These are phyloP conservation scores for Mesitornis unicolor DNA, from an alignment of 2,113 vertebrate species.

Conservation along the genomic window DNA sequence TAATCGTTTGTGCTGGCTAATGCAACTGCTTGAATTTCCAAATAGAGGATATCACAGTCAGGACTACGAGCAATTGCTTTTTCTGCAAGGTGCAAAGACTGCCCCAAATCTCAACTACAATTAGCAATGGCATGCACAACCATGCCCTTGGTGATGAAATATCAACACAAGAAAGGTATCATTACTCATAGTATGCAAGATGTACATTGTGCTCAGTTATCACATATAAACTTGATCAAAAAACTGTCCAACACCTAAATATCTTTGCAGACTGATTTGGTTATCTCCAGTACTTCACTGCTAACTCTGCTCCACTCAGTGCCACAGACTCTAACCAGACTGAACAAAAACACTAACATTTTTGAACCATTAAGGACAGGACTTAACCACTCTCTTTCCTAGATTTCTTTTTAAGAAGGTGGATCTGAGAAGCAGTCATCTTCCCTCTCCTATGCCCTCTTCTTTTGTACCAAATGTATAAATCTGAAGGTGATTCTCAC, in stretches of 20 bases:
- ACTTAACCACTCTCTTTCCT: not conserved
- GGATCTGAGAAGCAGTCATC: not conserved
- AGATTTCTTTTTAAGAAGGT: not conserved
- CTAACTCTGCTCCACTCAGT: not conserved
- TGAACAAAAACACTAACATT: not conserved
- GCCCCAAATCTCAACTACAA: not conserved
- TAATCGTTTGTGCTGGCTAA: not conserved
- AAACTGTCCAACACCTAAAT: not conserved
- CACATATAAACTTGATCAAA: not conserved
- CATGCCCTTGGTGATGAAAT: rapidly evolving
- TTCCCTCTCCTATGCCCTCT: not conserved
- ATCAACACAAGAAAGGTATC: not conserved
- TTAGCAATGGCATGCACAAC: no score
- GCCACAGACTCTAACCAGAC: not conserved
- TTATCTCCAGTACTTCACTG: not conserved
- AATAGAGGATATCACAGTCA: not conserved
- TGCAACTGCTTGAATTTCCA: not conserved
- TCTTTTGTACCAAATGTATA: not conserved
- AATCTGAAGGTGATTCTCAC: not conserved
- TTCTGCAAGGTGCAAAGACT: not conserved
- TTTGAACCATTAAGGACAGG: not conserved
- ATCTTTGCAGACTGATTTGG: not conserved
- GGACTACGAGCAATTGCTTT: not conserved
- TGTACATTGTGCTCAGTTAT: not conserved
- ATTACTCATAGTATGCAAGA: not conserved